Conservation (phyloP, 2,797 vertebrate genomes). For the Typhlichthys subterraneus region DNA sequence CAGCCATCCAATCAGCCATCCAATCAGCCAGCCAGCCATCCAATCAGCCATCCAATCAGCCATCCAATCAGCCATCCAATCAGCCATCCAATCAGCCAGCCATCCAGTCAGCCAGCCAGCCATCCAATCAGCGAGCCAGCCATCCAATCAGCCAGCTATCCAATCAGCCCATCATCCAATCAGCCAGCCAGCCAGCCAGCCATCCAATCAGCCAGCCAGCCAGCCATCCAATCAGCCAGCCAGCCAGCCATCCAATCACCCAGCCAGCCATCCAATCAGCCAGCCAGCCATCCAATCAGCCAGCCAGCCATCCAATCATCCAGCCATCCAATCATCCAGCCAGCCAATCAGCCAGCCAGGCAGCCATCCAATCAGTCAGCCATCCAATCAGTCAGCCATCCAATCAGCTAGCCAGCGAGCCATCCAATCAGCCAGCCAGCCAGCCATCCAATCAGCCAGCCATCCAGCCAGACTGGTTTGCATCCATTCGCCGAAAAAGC, state of each 20-base stretch:
- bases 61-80: constrained; percentile 29
- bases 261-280: too few species aligned
- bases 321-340: too few species aligned
- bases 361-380: background rate
- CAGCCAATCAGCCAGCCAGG: background rate
- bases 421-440: constrained; percentile 37
- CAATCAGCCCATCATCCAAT: too few species aligned
- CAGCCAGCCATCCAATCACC: too few species aligned
- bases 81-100: background rate
- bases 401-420: constrained; percentile 36
- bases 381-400: constrained; percentile 2
- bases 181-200: too few species aligned
- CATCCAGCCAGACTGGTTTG: background rate
- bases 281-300: too few species aligned
- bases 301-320: too few species aligned
- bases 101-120: too few species aligned
- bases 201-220: too few species aligned
- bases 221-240: too few species aligned
- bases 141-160: too few species aligned
- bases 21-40: background rate
- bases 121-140: background rate
- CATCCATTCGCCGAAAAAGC: background rate
- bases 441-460: constrained; percentile 44
- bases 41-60: constrained; percentile 20
- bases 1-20: constrained; percentile 42